Conservation (phyloP, 2,888 invertebrate genomes). For the Periphyllus acericola region DNA sequence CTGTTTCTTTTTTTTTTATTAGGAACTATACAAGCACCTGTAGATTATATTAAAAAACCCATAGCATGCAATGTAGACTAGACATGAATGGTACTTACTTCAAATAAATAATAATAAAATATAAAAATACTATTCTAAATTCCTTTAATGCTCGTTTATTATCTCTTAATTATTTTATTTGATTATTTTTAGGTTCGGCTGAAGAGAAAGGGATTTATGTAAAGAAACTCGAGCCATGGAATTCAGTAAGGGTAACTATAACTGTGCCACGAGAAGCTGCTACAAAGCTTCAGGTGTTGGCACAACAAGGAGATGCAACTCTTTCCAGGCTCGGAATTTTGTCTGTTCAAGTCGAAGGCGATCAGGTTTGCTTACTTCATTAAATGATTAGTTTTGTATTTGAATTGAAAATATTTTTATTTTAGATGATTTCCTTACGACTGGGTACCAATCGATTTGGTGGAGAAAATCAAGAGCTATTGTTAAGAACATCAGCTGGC, state of each 20-base stretch:
- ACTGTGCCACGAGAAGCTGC: constrained; percentile 97
- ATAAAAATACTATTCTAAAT: not conserved
- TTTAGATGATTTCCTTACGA: constrained; percentile 73
- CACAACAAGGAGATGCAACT: constrained; percentile 88
- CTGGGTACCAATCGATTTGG: constrained; percentile 73
- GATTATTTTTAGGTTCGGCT: constrained; percentile 66
- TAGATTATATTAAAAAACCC: constrained; percentile 62
- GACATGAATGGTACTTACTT: constrained; percentile 62
- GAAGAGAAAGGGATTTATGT: constrained; percentile 69
- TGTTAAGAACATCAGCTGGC: constrained; percentile 71
- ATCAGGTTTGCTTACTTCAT: constrained; percentile 75
- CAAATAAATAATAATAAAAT: constrained; percentile 34
- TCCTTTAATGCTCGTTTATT: not conserved
- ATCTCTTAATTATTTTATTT: not conserved
- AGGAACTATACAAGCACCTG: constrained; percentile 62
- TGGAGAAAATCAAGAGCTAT: constrained; percentile 78
- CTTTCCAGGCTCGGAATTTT: constrained; percentile 92
- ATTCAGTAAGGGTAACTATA: constrained; percentile 96
- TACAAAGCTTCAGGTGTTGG: constrained; percentile 87
- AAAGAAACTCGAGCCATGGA: constrained; percentile 95
- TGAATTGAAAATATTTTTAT: not conserved
- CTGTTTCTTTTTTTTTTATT: constrained; percentile 59
- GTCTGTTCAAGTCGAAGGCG: constrained; percentile 93
- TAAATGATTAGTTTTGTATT: not conserved
- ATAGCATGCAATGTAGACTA: constrained; percentile 62